Evolutionary conservation across 1,140 invertebrate genomes (phyloP).

Genomic region (Papilio glaucus): DNA sequence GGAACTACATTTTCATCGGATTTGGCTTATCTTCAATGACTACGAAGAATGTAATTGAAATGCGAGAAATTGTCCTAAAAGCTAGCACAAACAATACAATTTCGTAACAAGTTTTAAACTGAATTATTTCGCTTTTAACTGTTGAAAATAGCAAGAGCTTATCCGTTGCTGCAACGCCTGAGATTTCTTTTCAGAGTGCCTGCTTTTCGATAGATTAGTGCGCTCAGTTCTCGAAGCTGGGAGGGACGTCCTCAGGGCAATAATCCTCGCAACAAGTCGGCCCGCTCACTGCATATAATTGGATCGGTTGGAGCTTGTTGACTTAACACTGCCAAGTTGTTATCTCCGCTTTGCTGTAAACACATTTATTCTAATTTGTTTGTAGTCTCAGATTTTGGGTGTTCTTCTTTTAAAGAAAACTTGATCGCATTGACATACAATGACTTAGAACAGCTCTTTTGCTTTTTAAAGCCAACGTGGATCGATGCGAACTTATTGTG

Average conservation of each 20-base stretch:
- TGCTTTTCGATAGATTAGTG: not conserved
- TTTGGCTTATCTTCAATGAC: too few relatives aligned
- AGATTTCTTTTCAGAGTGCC: not conserved
- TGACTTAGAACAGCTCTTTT: too few relatives aligned
- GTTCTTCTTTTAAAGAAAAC: too few relatives aligned
- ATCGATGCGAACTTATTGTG: too few relatives aligned
- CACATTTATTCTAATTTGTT: not conserved
- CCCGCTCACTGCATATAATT: conserved; percentile 9
- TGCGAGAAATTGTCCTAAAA: not conserved
- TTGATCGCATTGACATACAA: too few relatives aligned
- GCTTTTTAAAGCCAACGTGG: too few relatives aligned
- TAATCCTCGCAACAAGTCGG: conserved; percentile 9
- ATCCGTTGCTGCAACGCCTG: too few relatives aligned
- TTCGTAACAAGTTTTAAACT: not conserved
- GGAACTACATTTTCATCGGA: too few relatives aligned
- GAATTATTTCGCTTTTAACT: not conserved
- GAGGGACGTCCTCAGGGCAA: not conserved
- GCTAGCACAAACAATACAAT: not conserved
- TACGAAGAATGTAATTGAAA: too few relatives aligned
- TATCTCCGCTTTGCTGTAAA: not conserved
- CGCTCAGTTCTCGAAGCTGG: not conserved
- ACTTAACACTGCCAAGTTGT: conserved; percentile 1
- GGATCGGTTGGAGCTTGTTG: not conserved
- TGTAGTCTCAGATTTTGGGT: too few relatives aligned
- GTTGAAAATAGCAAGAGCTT: not conserved